Percentiles rank a stretch among this genome's conserved stretches.
phyloP scores from a whole-genome alignment of 2,113 vertebrate genomes.

The Gasterosteus aculeatus region DNA sequence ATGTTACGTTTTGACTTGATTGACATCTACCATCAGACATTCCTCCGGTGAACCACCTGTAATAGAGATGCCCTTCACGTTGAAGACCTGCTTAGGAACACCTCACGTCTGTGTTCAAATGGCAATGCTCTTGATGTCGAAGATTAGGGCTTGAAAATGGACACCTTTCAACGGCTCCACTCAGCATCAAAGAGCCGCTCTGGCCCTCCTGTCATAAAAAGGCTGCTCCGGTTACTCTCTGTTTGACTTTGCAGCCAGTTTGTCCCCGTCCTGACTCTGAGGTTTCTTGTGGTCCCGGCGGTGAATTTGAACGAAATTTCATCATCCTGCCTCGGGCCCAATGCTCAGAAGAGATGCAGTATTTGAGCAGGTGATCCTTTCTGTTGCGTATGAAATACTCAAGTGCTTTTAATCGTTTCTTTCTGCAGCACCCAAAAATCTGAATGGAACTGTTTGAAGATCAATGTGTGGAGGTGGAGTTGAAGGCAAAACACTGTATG shows the following conservation, averaged over 20 bases:
- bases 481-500: neutral
- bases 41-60: constrained; percentile 50
- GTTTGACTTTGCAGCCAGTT: constrained; percentile 79
- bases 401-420: constrained; percentile 2
- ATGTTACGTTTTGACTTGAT: constrained; percentile 27
- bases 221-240: constrained; percentile 72
- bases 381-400: constrained; percentile 13
- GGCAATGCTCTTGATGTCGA: constrained; percentile 67
- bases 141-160: constrained; percentile 67
- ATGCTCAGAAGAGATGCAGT: constrained; percentile 60
- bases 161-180: constrained; percentile 77
- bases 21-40: constrained; percentile 34
- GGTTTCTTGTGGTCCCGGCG: constrained; percentile 69
- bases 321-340: constrained; percentile 60
- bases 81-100: constrained; percentile 55
- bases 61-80: constrained; percentile 52
- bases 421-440: neutral
- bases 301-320: constrained; percentile 77
- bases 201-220: constrained; percentile 68
- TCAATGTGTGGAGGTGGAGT: neutral
- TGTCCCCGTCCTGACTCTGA: constrained; percentile 77
- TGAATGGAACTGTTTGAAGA: constrained; percentile 3
- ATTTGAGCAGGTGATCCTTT: constrained; percentile 56
- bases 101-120: constrained; percentile 57
- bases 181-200: constrained; percentile 75